A percentile compares a stretch with the other conserved stretches of the same genome.
phyloP scores from a whole-genome alignment of 2,888 invertebrate genomes.

The Agapostemon virescens region DNA sequence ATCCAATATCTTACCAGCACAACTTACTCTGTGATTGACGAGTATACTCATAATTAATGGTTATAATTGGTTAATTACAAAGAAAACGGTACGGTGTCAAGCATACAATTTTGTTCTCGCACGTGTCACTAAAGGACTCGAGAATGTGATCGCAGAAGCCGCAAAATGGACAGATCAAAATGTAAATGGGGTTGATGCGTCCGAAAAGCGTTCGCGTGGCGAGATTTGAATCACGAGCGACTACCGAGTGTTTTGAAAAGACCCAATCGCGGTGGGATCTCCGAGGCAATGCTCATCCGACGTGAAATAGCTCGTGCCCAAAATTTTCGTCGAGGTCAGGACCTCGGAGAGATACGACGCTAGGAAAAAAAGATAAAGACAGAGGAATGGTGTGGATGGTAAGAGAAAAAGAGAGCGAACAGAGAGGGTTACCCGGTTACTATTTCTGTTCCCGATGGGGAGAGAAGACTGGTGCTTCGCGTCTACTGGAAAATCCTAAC shows the following conservation, averaged over 20 bases:
- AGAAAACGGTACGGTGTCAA: too few species aligned
- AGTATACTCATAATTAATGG: too few species aligned
- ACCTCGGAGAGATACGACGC: neutral
- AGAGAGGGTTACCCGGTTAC: conserved; percentile 39
- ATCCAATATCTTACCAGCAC: too few species aligned
- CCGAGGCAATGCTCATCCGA: neutral
- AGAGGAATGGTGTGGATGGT: neutral
- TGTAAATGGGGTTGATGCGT: neutral
- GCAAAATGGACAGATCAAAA: neutral
- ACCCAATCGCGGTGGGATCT: conserved; percentile 1
- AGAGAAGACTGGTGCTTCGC: conserved; percentile 14
- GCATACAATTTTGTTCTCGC: neutral
- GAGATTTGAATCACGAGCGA: neutral
- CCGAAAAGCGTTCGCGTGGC: neutral
- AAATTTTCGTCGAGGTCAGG: conserved; percentile 6
- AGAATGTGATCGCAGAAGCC: neutral
- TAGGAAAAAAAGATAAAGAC: neutral
- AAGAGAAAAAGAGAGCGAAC: neutral
- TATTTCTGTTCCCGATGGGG: conserved; percentile 57
- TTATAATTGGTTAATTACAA: too few species aligned
- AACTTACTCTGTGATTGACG: too few species aligned
- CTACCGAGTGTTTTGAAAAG: neutral
- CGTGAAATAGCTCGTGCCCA: neutral
- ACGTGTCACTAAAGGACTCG: neutral
- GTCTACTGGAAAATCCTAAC: conserved; percentile 48